Evolutionary conservation across 1,140 invertebrate species (phyloP).

Genomic region (Leptoteleia sp.): DNA sequence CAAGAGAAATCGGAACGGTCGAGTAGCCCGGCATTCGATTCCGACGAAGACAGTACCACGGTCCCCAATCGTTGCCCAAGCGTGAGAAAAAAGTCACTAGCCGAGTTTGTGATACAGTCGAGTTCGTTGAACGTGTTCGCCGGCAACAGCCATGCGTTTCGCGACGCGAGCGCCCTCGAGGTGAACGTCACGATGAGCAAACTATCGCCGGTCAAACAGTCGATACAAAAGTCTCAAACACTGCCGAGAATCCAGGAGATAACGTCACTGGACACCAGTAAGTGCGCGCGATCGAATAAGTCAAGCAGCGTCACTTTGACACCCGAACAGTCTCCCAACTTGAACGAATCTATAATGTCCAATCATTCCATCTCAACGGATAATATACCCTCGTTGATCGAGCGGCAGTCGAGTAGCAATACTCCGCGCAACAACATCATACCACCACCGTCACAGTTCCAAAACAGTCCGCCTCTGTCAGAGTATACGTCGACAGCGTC

Average conservation of each 20-base stretch:
- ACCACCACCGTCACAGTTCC: slow-evolving; percentile 88
- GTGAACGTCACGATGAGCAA: slow-evolving; percentile 59
- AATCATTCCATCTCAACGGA: slow-evolving; percentile 46
- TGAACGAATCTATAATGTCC: slow-evolving; percentile 60
- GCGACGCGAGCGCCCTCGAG: slow-evolving; percentile 75
- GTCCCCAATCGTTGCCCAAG: slow-evolving; percentile 74
- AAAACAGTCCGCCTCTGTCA: slow-evolving; percentile 84
- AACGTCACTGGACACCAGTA: slow-evolving; percentile 84
- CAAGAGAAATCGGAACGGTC: slow-evolving; percentile 92
- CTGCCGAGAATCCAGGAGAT: slow-evolving; percentile 86
- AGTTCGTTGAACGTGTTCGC: slow-evolving; percentile 82
- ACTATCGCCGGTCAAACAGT: slow-evolving; percentile 70
- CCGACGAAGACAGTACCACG: slow-evolving; percentile 91
- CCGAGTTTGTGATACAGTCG: slow-evolving; percentile 84
- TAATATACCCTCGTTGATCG: slow-evolving; percentile 40
- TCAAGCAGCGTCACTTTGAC: slow-evolving; percentile 78
- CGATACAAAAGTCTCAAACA: slow-evolving; percentile 79
- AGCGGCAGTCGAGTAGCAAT: slow-evolving; percentile 49
- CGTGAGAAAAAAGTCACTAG: slow-evolving; percentile 83
- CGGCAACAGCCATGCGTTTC: slow-evolving; percentile 82
- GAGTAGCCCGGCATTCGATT: slow-evolving; percentile 97
- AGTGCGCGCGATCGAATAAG: slow-evolving; percentile 76
- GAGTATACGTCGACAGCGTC: slow-evolving; percentile 81
- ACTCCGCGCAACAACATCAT: slow-evolving; percentile 82
- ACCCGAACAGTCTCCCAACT: slow-evolving; percentile 74